These are phyloP conservation scores for Oreotrochilus melanogaster DNA, from an alignment of 2,113 vertebrate species.

Conservation along the genomic window DNA sequence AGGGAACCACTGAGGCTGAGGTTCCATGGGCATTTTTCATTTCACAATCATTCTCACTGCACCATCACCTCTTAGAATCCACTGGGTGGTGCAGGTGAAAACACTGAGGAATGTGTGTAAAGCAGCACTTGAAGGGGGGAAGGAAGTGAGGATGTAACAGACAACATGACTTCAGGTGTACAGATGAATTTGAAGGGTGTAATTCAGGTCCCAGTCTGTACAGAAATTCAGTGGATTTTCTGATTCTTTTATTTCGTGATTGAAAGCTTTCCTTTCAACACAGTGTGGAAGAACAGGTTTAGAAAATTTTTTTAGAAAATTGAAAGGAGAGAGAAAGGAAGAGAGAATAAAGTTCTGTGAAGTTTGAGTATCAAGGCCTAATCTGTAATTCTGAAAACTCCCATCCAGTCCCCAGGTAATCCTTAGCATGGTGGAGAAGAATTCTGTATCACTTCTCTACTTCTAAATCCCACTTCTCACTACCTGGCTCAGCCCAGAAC, in stretches of 20 bases:
- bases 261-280: not conserved
- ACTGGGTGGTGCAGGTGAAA: not conserved
- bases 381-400: not conserved
- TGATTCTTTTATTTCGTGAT: not conserved
- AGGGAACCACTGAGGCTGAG: fast-evolving
- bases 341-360: fast-evolving
- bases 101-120: not conserved
- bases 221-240: not conserved
- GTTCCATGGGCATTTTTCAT: not conserved
- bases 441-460: not conserved
- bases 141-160: not conserved
- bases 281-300: not conserved
- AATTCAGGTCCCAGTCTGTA: not conserved
- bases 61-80: not conserved
- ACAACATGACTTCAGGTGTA: not conserved
- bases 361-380: not conserved
- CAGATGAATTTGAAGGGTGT: not conserved
- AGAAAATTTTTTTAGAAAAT: not conserved
- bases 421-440: not conserved
- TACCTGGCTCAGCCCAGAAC: not conserved
- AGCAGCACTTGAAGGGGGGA: not conserved
- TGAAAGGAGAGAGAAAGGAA: not conserved
- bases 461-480: not conserved
- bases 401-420: not conserved
- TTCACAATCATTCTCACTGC: not conserved